These are phyloP conservation scores for Asarcornis scutulata DNA, from an alignment of 2,113 vertebrate genomes.

Conservation along the genomic window DNA sequence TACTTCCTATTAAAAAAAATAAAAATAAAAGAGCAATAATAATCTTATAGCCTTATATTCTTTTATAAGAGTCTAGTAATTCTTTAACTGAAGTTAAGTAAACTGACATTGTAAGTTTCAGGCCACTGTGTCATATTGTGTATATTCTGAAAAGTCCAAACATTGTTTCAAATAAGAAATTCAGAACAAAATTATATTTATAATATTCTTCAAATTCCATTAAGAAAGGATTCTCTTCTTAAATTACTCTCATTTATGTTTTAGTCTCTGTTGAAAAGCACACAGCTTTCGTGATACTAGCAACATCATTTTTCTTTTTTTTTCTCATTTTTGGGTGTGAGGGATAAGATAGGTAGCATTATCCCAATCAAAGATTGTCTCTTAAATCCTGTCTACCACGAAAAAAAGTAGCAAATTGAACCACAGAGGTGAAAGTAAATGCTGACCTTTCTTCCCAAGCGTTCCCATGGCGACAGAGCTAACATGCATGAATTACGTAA, in stretches of 20 bases:
- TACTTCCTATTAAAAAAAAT: background rate
- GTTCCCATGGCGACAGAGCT: background rate
- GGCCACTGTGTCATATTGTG: background rate
- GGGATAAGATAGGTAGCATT: background rate
- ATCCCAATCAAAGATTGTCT: background rate
- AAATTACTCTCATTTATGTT: background rate
- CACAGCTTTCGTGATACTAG: background rate
- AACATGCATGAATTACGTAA: background rate
- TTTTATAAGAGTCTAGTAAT: background rate
- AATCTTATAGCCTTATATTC: background rate
- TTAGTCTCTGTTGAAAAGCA: background rate
- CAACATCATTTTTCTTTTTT: background rate
- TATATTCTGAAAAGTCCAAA: background rate
- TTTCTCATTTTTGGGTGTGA: background rate
- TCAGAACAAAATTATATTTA: background rate
- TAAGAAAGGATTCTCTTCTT: background rate
- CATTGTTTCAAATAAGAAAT: background rate
- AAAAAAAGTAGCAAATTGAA: background rate
- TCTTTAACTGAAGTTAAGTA: background rate
- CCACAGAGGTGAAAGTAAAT: background rate
- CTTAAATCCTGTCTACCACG: background rate
- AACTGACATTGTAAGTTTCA: background rate
- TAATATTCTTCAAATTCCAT: background rate
- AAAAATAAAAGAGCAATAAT: background rate
- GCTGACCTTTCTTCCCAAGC: background rate